These are phyloP conservation scores for Antigone vipio DNA, from an alignment of 2,113 vertebrate genomes.

Conservation along the genomic window DNA sequence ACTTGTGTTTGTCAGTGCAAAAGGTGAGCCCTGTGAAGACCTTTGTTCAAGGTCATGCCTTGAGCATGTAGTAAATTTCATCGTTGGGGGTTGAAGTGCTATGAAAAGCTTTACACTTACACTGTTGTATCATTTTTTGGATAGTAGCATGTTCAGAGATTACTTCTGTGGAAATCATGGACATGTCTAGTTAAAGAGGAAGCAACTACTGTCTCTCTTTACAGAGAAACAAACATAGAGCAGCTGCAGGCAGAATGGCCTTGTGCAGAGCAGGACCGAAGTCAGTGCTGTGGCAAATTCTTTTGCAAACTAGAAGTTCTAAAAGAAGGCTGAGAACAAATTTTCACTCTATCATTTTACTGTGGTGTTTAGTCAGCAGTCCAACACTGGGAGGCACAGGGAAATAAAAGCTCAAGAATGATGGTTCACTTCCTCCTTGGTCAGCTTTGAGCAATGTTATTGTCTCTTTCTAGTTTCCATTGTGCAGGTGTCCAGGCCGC, in stretches of 20 bases:
- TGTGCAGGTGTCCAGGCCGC: constrained; percentile 5
- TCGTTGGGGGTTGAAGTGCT: neutral
- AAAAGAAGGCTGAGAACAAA: neutral
- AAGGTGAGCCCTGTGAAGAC: neutral
- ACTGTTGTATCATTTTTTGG: neutral
- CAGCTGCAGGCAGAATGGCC: rapidly evolving
- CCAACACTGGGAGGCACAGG: neutral
- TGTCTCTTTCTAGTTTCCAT: neutral
- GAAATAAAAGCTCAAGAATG: neutral
- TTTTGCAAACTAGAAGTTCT: neutral
- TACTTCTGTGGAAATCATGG: neutral
- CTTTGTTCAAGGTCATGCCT: neutral
- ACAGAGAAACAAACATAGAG: neutral
- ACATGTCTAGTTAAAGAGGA: neutral
- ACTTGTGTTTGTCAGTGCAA: neutral
- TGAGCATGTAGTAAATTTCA: neutral
- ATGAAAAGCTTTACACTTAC: neutral
- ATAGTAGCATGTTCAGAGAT: neutral
- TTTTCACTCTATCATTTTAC: neutral
- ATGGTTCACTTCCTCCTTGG: constrained; percentile 10
- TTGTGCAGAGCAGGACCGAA: neutral
- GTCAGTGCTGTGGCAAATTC: neutral
- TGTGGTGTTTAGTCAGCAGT: neutral
- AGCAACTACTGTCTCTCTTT: neutral
- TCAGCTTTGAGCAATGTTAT: neutral